Evolutionary conservation across 2,113 vertebrate species (phyloP).

Genomic region (Odocoileus virginianus): DNA sequence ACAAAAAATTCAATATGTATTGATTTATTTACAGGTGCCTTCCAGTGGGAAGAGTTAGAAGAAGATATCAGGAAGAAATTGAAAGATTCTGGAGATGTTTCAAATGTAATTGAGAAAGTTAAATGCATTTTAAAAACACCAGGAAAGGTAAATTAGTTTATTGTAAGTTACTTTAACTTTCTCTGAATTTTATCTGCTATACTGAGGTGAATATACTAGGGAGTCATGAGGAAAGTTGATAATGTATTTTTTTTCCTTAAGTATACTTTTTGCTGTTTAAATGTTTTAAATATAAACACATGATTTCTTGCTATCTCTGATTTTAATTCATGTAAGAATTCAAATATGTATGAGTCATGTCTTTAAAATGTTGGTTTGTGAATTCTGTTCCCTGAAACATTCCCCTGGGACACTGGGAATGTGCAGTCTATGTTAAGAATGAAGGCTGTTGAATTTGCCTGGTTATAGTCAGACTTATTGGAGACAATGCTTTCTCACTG

Average conservation of each 20-base stretch:
- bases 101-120: slow-evolving; percentile 90
- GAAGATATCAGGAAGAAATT: slow-evolving; percentile 91
- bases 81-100: slow-evolving; percentile 87
- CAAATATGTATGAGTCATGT: slow-evolving; percentile 3
- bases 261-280: neutral
- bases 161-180: neutral
- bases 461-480: neutral
- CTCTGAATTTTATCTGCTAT: neutral
- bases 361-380: slow-evolving; percentile 26
- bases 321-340: slow-evolving; percentile 41
- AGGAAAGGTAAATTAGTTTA: slow-evolving; percentile 76
- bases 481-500: neutral
- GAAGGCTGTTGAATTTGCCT: neutral
- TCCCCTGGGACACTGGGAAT: neutral
- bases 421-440: neutral
- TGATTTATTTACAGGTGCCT: slow-evolving; percentile 84
- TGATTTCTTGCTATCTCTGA: neutral
- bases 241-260: neutral
- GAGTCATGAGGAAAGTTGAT: neutral
- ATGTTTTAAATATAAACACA: slow-evolving; percentile 19
- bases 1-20: neutral
- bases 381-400: neutral
- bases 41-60: slow-evolving; percentile 93
- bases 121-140: slow-evolving; percentile 88
- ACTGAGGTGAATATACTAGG: neutral